Conservation (phyloP, 2,888 invertebrate species). For the Syrista parreyssii region DNA sequence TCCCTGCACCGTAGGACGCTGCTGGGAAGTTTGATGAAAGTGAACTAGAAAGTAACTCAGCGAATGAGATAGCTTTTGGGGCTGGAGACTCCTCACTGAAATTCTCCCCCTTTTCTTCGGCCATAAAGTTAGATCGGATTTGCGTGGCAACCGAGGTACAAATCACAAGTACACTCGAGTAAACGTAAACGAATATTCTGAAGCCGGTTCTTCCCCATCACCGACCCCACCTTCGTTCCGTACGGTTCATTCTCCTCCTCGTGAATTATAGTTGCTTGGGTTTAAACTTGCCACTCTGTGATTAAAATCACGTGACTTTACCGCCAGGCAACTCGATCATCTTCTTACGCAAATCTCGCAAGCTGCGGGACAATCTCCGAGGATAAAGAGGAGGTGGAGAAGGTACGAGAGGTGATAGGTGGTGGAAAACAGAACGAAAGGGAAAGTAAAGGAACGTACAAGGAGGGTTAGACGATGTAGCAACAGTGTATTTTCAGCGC, state of each 20-base stretch:
- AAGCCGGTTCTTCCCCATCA: not conserved
- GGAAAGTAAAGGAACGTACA: not conserved
- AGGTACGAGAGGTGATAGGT: slow-evolving; percentile 17
- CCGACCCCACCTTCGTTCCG: not conserved
- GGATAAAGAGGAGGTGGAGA: not conserved
- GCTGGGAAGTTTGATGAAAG: too few species aligned
- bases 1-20: too few species aligned
- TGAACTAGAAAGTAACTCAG: too few species aligned
- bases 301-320: not conserved
- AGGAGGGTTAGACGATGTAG: too few species aligned
- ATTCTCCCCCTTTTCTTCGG: too few species aligned
- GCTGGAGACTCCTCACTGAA: too few species aligned
- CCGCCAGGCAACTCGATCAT: not conserved
- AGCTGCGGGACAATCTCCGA: not conserved
- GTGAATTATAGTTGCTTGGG: not conserved
- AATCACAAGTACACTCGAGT: too few species aligned
- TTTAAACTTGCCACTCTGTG: slow-evolving; percentile 1
- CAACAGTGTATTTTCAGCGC: too few species aligned
- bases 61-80: too few species aligned
- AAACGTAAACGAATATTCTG: not conserved
- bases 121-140: too few species aligned
- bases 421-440: not conserved
- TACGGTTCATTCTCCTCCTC: not conserved
- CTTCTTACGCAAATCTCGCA: not conserved
- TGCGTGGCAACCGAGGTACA: too few species aligned